Percentiles rank a stretch among this genome's conserved stretches.
Evolutionary conservation across 1,140 invertebrate genomes (phyloP).

Genomic region (Ostrea edulis): DNA sequence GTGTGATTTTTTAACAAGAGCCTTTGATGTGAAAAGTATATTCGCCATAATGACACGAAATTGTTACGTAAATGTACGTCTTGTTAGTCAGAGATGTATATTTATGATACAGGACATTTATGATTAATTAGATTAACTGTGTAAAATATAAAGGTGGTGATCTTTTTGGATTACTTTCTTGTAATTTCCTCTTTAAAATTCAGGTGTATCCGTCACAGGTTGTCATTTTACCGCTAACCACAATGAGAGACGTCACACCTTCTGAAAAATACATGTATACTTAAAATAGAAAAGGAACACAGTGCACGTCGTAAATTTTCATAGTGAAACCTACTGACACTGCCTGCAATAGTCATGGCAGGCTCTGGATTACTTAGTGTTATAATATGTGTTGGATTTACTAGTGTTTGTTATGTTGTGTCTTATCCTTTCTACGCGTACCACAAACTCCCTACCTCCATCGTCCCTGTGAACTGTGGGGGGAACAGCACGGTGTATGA

Average conservation of each 20-base stretch:
- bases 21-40: not conserved
- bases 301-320: not conserved
- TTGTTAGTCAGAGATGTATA: constrained; percentile 9
- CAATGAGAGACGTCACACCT: not conserved
- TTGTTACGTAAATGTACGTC: not conserved
- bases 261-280: not conserved
- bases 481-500: not conserved
- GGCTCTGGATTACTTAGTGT: not conserved
- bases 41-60: not conserved
- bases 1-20: not conserved
- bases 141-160: not conserved
- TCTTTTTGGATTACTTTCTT: not conserved
- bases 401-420: not conserved
- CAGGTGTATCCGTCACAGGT: not conserved
- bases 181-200: constrained; percentile 27
- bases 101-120: not conserved
- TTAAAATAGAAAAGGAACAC: not conserved
- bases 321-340: not conserved
- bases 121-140: not conserved
- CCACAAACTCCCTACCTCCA: not conserved
- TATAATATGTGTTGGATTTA: not conserved
- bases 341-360: not conserved
- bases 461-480: not conserved
- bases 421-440: not conserved
- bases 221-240: constrained; percentile 2